A percentile compares a stretch with the other conserved stretches of the same genome.
These are phyloP conservation scores for Salvelinus namaycush DNA, from an alignment of 2,113 vertebrate species.

Conservation along the genomic window DNA sequence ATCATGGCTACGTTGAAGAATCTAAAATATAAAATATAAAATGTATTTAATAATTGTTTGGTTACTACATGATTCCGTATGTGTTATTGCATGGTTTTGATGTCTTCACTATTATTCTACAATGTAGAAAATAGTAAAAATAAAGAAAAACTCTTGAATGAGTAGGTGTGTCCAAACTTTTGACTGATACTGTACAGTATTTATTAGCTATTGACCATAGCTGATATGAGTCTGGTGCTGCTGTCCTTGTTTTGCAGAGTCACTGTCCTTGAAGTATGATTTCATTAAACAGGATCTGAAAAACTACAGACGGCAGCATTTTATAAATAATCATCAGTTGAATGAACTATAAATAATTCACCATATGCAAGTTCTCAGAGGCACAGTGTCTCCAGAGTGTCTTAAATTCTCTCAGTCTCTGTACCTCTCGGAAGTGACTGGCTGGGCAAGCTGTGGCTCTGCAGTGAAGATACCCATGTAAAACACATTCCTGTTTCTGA, in stretches of 20 bases:
- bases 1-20: too few species aligned
- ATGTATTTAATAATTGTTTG: too few species aligned
- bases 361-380: constrained; percentile 32
- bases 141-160: too few species aligned
- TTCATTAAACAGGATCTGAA: constrained; percentile 26
- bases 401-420: constrained; percentile 22
- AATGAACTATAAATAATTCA: constrained; percentile 54
- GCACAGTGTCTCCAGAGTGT: constrained; percentile 38
- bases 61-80: too few species aligned
- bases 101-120: too few species aligned
- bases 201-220: too few species aligned
- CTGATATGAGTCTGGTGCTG: neutral
- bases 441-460: constrained; percentile 24
- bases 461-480: constrained; percentile 30
- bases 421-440: constrained; percentile 15
- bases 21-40: too few species aligned
- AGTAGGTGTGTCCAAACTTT: too few species aligned
- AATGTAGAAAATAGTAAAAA: too few species aligned
- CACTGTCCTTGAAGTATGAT: constrained; percentile 31
- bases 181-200: too few species aligned
- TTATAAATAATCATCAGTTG: constrained; percentile 28
- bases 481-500: constrained; percentile 1
- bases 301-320: constrained; percentile 25
- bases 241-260: constrained; percentile 25
- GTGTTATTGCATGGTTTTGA: too few species aligned